Percentiles rank a stretch among this genome's conserved stretches.
Evolutionary conservation across 2,888 invertebrate species (phyloP).

Genomic region (Chrysolina haemoptera): DNA sequence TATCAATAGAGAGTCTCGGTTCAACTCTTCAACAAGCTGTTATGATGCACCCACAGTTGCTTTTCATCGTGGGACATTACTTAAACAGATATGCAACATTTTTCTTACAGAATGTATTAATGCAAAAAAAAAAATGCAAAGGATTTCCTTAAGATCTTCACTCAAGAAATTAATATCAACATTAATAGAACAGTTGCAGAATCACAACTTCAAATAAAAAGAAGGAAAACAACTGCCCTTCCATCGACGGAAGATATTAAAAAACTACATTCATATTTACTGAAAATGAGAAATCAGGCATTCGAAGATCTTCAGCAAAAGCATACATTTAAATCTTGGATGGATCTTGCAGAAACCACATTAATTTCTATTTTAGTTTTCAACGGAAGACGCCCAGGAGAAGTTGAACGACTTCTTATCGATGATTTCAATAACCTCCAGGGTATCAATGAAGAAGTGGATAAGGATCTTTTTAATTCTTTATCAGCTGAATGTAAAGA

Average conservation of each 20-base stretch:
- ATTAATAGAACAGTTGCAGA: conserved; percentile 33
- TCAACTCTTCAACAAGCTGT: conserved; percentile 25
- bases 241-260: conserved; percentile 31
- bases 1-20: conserved; percentile 44
- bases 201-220: conserved; percentile 20
- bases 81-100: conserved; percentile 46
- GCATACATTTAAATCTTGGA: neutral
- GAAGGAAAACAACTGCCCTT: conserved; percentile 14
- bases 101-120: conserved; percentile 25
- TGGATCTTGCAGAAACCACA: conserved; percentile 28
- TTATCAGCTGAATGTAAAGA: neutral
- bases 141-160: conserved; percentile 22
- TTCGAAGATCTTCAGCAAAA: neutral
- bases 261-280: conserved; percentile 22
- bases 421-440: conserved; percentile 25
- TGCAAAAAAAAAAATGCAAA: conserved; percentile 7
- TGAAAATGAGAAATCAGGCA: conserved; percentile 15
- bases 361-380: conserved; percentile 15
- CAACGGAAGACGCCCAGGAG: conserved; percentile 21
- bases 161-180: conserved; percentile 26
- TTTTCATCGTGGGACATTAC: conserved; percentile 44
- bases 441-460: conserved; percentile 12
- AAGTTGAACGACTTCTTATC: conserved; percentile 29
- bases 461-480: conserved; percentile 17
- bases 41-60: conserved; percentile 49